These are phyloP conservation scores for Drosophila pseudoobscura DNA, from an alignment of 1,140 invertebrate species.

Conservation along the genomic window DNA sequence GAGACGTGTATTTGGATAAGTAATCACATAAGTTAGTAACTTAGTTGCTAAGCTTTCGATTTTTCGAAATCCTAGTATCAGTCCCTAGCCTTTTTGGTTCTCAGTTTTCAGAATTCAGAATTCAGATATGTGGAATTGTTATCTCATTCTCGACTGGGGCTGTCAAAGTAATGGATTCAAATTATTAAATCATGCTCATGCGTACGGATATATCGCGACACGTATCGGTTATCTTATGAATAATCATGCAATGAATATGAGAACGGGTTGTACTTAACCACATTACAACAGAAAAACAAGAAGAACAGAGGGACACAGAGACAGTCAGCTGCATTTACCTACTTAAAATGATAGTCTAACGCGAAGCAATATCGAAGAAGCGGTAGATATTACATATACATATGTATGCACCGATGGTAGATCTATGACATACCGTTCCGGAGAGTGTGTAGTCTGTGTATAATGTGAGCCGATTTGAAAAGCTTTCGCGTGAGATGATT, in stretches of 20 bases:
- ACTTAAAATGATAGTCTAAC: neutral
- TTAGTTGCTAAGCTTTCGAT: conserved; percentile 20
- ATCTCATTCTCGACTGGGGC: conserved; percentile 5
- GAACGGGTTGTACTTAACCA: conserved; percentile 9
- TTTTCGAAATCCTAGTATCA: neutral
- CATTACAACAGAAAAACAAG: conserved; percentile 13
- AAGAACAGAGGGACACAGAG: conserved; percentile 1
- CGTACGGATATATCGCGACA: conserved; percentile 8
- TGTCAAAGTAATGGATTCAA: conserved; percentile 4
- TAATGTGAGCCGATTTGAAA: conserved; percentile 18
- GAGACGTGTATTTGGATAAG: conserved; percentile 72
- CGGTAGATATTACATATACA: neutral
- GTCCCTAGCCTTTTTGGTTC: conserved; percentile 44
- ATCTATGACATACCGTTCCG: neutral
- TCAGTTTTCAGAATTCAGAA: conserved; percentile 24
- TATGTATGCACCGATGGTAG: too few species aligned
- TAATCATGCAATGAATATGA: conserved; percentile 41
- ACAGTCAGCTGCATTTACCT: conserved; percentile 27
- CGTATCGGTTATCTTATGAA: conserved; percentile 31
- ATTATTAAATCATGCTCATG: conserved; percentile 44
- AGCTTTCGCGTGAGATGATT: conserved; percentile 8
- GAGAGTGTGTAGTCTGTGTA: conserved; percentile 18
- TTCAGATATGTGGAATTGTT: conserved; percentile 10
- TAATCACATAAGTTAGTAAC: conserved; percentile 73
- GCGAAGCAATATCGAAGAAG: conserved; percentile 1